Evolutionary conservation across 2,888 invertebrate species (phyloP).

Genomic region (Heliconius sara): DNA sequence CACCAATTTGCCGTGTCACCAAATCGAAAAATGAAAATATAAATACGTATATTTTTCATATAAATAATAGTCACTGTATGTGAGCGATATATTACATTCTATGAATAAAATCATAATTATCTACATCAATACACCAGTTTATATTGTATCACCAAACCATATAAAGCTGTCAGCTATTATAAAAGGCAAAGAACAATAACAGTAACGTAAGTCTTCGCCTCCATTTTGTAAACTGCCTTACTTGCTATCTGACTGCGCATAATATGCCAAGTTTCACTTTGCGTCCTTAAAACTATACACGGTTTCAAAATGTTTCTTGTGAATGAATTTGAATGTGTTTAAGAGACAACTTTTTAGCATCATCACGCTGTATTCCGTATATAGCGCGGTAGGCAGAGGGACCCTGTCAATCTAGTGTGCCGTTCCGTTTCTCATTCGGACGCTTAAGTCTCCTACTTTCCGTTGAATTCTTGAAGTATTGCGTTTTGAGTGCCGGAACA

Average conservation of each 20-base stretch:
- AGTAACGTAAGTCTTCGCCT: constrained; percentile 70
- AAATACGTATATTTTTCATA: not conserved
- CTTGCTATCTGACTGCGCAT: constrained; percentile 52
- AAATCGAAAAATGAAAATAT: too few relatives aligned
- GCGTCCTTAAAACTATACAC: constrained; percentile 30
- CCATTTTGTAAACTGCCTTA: constrained; percentile 63
- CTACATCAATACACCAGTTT: constrained; percentile 55
- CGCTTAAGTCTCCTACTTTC: too few relatives aligned
- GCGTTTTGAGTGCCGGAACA: too few relatives aligned
- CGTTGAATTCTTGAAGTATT: too few relatives aligned
- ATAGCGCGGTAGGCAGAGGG: too few relatives aligned
- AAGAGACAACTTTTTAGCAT: too few relatives aligned
- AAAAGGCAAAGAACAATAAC: constrained; percentile 72
- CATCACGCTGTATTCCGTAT: too few relatives aligned
- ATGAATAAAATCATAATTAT: constrained; percentile 13
- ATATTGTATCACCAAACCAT: constrained; percentile 53
- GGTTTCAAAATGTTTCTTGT: constrained; percentile 29
- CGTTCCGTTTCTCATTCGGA: too few relatives aligned
- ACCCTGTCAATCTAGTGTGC: too few relatives aligned
- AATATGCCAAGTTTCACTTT: constrained; percentile 43
- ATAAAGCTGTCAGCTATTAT: constrained; percentile 69
- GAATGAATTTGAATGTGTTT: not conserved
- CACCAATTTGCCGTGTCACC: too few relatives aligned
- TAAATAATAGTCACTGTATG: not conserved
- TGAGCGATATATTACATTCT: not conserved